A percentile compares a stretch with the other conserved stretches of the same genome.
phyloP scores from a whole-genome alignment of 2,888 invertebrate genomes.

The Tuberolachnus salignus region DNA sequence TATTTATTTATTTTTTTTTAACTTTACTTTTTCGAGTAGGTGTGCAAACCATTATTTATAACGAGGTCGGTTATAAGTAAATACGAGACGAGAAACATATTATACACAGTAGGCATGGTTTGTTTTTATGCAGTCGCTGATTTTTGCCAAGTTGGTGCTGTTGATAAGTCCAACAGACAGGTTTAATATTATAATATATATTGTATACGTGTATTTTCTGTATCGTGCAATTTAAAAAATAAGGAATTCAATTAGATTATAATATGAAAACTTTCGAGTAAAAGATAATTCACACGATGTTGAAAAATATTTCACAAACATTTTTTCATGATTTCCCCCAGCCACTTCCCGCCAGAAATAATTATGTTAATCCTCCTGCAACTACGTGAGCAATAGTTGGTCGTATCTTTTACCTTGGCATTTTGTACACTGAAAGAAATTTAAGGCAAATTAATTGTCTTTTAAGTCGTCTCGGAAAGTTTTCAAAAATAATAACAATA shows the following conservation, averaged over 20 bases:
- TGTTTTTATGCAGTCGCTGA: not conserved
- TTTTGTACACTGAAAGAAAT: not conserved
- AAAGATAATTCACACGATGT: not conserved
- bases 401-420: not conserved
- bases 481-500: too few species aligned
- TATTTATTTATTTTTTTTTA: conserved; percentile 32
- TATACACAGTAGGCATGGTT: conserved; percentile 1
- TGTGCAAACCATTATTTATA: conserved; percentile 49
- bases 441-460: too few species aligned
- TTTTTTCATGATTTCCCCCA: conserved; percentile 13
- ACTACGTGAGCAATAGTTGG: too few species aligned
- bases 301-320: conserved; percentile 4
- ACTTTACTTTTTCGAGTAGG: conserved; percentile 39
- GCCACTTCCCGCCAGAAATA: too few species aligned
- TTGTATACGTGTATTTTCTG: not conserved
- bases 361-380: conserved; percentile 25
- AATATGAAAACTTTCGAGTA: not conserved
- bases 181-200: not conserved
- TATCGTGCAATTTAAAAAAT: not conserved
- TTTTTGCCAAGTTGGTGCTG: conserved; percentile 1
- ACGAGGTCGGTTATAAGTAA: conserved; percentile 33
- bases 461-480: too few species aligned
- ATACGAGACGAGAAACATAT: conserved; percentile 12
- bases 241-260: not conserved
- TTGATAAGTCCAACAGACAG: conserved; percentile 20